Base-by-base conservation (phyloP, 1,140 invertebrate species). In the Asbolus verrucosus region DNA sequence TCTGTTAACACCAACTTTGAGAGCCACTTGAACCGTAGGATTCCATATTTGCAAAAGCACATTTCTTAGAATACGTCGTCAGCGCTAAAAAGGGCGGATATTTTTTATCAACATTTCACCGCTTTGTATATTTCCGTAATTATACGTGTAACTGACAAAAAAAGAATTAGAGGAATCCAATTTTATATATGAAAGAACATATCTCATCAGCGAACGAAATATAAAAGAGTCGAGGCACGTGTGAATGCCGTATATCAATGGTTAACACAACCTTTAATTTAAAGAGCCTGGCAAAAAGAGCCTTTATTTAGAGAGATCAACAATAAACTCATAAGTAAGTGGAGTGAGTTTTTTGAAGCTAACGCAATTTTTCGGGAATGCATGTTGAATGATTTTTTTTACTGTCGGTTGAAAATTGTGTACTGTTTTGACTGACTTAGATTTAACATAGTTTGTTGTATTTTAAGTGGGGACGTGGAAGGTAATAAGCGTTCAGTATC, bases 1-100 rank as follows among this genome's bases (percentile, higher is more conserved):
- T 54, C 46, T 54, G 46, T 54, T 54, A 54, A 54, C 46, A 54
- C 46, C 46, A 54, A 21, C 46, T 54, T 54, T 27, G 46, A 54
- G 46, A 21, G 21, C 46, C 46, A 54, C 46, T 54, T 54, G 46
- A 54, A 21, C 46, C 11, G n/a, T 54, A 9, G 21, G 19, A 54
- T 21, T 54, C 21, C 8, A 50, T 11, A 21, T 18, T 54, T 54
- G 19, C 6, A 27, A 54, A 27, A 27, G 46, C 27, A 54, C 46
- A 21, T 31, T 54, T 27, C 46, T 54, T 54, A n/a, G n/a, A n/a
- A 27, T 54, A 14, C 46, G 24, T 54, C 27, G 21, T 27, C 24
- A 11, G 24, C 46, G 41, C 11, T 36, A n/a, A n/a, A n/a, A n/a
- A n/a, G n/a, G n/a, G n/a, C n/a, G n/a, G n/a, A n/a, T n/a, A n/a